phyloP scores from a whole-genome alignment of 2,888 invertebrate species.

The Hemithea aestivaria region DNA sequence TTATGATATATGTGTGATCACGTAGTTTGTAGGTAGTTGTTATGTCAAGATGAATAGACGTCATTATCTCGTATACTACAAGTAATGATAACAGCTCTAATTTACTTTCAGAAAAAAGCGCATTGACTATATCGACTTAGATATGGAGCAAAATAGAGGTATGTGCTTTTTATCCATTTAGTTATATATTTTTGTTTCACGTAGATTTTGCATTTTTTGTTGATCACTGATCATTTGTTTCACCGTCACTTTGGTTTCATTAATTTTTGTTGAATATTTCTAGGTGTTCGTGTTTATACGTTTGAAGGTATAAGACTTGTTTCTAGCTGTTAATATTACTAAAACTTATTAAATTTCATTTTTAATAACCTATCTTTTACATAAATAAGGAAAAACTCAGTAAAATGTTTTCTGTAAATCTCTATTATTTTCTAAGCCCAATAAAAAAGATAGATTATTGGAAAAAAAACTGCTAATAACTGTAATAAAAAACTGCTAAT shows the following conservation, averaged over 20 bases:
- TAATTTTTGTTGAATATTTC: slow-evolving; percentile 31
- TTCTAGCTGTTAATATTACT: not conserved
- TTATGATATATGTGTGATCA: no score
- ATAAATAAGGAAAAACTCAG: no score
- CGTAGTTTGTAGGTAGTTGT: no score
- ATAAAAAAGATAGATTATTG: no score
- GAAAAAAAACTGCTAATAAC: no score
- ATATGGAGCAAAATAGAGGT: slow-evolving; percentile 43
- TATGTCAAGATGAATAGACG: not conserved
- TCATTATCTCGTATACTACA: slow-evolving; percentile 14
- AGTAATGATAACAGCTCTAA: not conserved
- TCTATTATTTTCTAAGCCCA: no score
- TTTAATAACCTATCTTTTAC: no score
- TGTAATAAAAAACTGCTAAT: no score
- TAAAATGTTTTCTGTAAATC: no score
- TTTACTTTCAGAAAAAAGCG: slow-evolving; percentile 38
- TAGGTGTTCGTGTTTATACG: slow-evolving; percentile 66
- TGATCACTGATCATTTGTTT: slow-evolving; percentile 10
- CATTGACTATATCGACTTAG: slow-evolving; percentile 37
- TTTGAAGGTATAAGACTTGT: slow-evolving; percentile 54
- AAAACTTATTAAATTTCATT: no score
- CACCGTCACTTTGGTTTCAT: slow-evolving; percentile 3
- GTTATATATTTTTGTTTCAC: not conserved
- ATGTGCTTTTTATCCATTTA: not conserved
- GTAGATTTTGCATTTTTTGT: not conserved